Percentiles rank a stretch among this genome's conserved stretches.
These are phyloP conservation scores for Electrophaes corylata DNA, from an alignment of 2,888 invertebrate species.

Conservation along the genomic window DNA sequence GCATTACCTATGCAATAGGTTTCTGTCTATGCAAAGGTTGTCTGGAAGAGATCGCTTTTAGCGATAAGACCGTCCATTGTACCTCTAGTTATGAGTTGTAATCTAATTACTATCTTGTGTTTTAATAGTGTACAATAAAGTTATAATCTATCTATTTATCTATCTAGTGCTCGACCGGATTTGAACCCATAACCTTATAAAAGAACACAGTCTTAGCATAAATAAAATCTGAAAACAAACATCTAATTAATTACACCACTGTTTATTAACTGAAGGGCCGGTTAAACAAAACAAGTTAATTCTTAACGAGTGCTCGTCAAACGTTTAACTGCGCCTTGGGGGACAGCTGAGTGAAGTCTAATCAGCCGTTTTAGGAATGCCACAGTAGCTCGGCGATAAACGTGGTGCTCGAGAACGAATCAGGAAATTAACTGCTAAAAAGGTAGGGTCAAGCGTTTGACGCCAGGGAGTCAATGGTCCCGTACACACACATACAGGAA, in stretches of 20 bases:
- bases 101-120: no score
- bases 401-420: conserved; percentile 49
- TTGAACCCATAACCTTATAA: no score
- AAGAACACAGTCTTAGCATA: no score
- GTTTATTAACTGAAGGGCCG: conserved; percentile 33
- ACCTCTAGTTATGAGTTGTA: no score
- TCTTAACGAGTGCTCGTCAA: conserved; percentile 69
- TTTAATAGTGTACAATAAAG: no score
- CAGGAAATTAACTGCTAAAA: conserved; percentile 69
- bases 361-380: conserved; percentile 63
- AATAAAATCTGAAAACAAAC: conserved; percentile 4
- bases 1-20: no score
- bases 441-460: conserved; percentile 11
- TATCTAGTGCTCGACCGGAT: no score
- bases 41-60: no score
- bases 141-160: no score
- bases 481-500: no score
- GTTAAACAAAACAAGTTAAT: conserved; percentile 66
- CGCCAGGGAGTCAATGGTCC: conserved; percentile 2
- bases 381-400: conserved; percentile 59
- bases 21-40: no score
- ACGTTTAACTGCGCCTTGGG: conserved; percentile 70
- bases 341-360: conserved; percentile 56
- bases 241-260: conserved; percentile 33
- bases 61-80: no score